Evolutionary conservation across 2,888 invertebrate genomes (phyloP).

Genomic region (Scelioninae gen. 1): DNA sequence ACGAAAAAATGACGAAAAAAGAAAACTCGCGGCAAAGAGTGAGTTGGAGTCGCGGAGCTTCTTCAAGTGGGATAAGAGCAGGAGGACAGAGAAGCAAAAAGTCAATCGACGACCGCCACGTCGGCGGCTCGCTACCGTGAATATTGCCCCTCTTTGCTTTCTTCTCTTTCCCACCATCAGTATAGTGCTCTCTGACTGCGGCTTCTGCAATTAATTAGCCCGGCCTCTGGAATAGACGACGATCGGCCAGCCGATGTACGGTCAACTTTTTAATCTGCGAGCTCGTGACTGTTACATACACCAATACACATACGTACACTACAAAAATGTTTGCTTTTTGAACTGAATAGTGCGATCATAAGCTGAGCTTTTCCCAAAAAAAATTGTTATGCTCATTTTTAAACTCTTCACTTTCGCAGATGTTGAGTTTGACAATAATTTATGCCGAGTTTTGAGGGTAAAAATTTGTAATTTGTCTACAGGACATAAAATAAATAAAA

Average conservation of each 20-base stretch:
- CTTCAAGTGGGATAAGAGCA: constrained; percentile 59
- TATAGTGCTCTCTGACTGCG: constrained; percentile 64
- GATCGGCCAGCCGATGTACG: constrained; percentile 80
- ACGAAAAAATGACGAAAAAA: constrained; percentile 2
- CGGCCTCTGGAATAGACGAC: constrained; percentile 68
- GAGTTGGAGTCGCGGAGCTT: constrained; percentile 42
- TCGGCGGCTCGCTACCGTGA: constrained; percentile 49
- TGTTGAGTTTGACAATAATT: no score
- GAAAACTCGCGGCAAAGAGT: constrained; percentile 11
- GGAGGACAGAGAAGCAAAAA: constrained; percentile 76
- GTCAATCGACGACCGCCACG: constrained; percentile 75
- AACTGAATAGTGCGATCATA: constrained; percentile 6
- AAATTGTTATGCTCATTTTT: constrained; percentile 7
- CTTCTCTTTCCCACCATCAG: constrained; percentile 55
- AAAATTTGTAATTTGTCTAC: no score
- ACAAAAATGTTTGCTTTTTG: constrained; percentile 62
- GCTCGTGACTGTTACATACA: constrained; percentile 75
- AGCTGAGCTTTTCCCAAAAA: constrained; percentile 1
- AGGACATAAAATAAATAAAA: no score
- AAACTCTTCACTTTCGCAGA: not conserved
- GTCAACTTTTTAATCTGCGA: constrained; percentile 79
- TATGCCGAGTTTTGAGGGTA: no score
- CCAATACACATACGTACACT: constrained; percentile 54
- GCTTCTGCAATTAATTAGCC: constrained; percentile 81
- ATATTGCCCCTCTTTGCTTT: constrained; percentile 45